phyloP scores from a whole-genome alignment of 2,888 invertebrate species.

The Micropterix aruncella region DNA sequence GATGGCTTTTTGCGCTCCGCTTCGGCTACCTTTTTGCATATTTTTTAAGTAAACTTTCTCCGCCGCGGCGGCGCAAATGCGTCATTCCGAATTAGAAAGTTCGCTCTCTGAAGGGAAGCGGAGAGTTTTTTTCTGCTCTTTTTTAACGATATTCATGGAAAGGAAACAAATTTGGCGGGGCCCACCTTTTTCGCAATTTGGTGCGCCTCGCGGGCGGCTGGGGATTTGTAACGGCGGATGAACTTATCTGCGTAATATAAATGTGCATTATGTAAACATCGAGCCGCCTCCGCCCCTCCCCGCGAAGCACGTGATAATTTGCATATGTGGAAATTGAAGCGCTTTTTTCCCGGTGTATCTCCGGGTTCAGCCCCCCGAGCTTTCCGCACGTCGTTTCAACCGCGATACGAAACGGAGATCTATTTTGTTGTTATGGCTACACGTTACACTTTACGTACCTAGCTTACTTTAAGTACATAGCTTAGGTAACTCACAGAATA shows the following conservation, averaged over 20 bases:
- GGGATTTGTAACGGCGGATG: not conserved
- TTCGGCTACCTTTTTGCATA: not conserved
- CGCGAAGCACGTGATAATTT: not conserved
- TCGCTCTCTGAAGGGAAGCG: not conserved
- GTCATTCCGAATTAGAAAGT: not conserved
- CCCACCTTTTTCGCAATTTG: not conserved
- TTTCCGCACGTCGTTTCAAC: not conserved
- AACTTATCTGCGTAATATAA: not conserved
- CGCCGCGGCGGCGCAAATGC: too few relatives aligned
- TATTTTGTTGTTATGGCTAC: too few relatives aligned
- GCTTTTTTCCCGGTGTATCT: not conserved
- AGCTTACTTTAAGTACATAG: too few relatives aligned
- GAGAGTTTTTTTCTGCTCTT: not conserved
- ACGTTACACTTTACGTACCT: too few relatives aligned
- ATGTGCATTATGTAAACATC: not conserved
- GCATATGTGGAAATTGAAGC: not conserved
- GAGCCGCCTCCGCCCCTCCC: too few relatives aligned
- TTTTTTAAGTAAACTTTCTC: not conserved
- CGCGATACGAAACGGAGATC: too few relatives aligned
- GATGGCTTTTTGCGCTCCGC: not conserved
- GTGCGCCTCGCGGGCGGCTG: not conserved
- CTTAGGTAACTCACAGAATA: too few relatives aligned
- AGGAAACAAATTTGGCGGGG: not conserved
- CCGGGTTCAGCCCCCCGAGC: not conserved
- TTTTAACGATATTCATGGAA: not conserved